These are phyloP conservation scores for Priocnemis perturbator DNA, from an alignment of 2,888 invertebrate species.

Conservation along the genomic window DNA sequence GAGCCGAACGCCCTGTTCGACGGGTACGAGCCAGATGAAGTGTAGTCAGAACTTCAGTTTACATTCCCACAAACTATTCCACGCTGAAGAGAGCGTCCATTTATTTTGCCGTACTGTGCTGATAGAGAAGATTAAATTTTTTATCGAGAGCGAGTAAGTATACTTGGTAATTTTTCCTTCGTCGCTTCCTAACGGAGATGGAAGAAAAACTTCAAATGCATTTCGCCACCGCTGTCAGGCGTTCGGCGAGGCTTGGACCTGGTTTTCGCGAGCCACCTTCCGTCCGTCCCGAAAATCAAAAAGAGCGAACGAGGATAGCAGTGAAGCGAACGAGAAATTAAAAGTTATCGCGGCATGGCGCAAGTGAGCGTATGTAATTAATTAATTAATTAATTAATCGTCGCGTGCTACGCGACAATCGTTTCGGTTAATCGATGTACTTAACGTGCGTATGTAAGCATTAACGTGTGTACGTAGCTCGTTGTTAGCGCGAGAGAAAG, in stretches of 20 bases:
- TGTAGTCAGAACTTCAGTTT: neutral
- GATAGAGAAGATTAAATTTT: too few species aligned
- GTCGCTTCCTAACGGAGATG: neutral
- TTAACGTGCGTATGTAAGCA: too few species aligned
- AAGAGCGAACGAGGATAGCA: constrained; percentile 34
- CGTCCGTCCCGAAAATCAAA: constrained; percentile 60
- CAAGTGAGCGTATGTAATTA: too few species aligned
- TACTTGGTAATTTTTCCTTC: neutral
- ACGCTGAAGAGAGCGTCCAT: too few species aligned
- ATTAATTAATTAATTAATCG: too few species aligned
- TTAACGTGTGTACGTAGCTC: constrained; percentile 18
- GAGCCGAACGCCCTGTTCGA: constrained; percentile 4
- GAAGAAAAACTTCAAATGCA: neutral
- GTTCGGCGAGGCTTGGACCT: constrained; percentile 36
- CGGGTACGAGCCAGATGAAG: neutral
- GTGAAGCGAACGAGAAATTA: constrained; percentile 24
- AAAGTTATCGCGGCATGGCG: constrained; percentile 19
- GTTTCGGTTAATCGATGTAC: constrained; percentile 62
- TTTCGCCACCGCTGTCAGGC: constrained; percentile 30
- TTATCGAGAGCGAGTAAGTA: too few species aligned
- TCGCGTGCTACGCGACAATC: constrained; percentile 22
- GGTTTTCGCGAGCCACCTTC: constrained; percentile 47
- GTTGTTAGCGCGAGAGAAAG: neutral
- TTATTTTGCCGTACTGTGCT: too few species aligned
- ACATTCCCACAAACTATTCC: too few species aligned